Percentiles rank a stretch among this genome's conserved stretches.
phyloP scores from a whole-genome alignment of 2,113 vertebrate genomes.

The Steatornis caripensis region DNA sequence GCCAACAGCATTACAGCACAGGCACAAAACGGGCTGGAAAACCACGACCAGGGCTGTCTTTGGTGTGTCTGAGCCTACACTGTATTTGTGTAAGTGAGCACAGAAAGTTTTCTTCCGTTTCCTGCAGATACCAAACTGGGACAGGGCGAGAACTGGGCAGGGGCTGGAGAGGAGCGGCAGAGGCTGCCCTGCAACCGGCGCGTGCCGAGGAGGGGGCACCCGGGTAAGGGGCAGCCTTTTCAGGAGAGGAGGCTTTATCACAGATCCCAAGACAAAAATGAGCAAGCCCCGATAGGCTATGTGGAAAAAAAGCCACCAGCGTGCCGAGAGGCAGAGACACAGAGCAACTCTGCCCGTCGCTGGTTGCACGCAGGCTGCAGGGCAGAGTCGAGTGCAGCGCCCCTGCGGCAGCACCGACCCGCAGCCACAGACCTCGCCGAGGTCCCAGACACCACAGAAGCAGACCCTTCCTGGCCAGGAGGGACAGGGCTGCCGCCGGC shows the following conservation, averaged over 20 bases:
- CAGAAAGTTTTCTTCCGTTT: not conserved
- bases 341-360: not conserved
- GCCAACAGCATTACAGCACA: fast-evolving
- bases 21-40: not conserved
- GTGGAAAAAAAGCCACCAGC: not conserved
- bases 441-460: too few relatives aligned
- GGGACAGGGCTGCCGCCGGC: too few relatives aligned
- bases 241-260: fast-evolving
- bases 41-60: not conserved
- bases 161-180: not conserved
- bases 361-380: too few relatives aligned
- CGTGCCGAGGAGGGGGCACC: fast-evolving
- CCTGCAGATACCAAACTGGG: not conserved
- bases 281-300: not conserved
- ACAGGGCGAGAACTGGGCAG: not conserved
- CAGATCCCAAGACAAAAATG: not conserved
- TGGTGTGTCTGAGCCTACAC: too few relatives aligned
- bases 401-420: not conserved
- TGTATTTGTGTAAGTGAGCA: not conserved
- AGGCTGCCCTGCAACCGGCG: fast-evolving
- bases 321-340: fast-evolving
- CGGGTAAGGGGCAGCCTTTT: not conserved
- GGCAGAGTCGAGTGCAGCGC: too few relatives aligned
- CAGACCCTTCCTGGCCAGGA: too few relatives aligned
- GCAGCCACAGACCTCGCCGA: too few relatives aligned